Percentiles rank a stretch among this genome's conserved stretches.
Conservation (phyloP, 2,113 vertebrate species). For the Tragelaphus imberbis region DNA sequence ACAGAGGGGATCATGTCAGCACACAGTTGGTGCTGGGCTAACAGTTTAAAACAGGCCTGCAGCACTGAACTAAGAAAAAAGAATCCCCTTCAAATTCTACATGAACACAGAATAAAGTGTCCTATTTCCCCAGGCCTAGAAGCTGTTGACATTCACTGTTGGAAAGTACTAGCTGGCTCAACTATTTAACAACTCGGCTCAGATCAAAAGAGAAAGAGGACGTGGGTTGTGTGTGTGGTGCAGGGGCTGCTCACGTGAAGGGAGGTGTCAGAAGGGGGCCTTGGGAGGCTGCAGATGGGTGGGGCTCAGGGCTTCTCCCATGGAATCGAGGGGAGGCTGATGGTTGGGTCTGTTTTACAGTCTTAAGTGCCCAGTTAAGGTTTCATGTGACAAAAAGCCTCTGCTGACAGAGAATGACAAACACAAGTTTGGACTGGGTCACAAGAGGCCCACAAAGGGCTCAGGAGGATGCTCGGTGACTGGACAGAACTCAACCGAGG, state of each 20-base stretch:
- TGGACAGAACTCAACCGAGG: not conserved
- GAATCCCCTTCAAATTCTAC: not conserved
- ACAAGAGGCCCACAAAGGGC: not conserved
- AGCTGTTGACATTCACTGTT: not conserved
- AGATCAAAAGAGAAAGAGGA: not conserved
- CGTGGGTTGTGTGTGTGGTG: too few relatives aligned
- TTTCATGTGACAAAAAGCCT: not conserved
- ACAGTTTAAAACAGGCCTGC: not conserved
- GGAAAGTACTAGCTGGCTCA: not conserved
- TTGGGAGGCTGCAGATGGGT: fast-evolving
- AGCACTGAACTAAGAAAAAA: not conserved
- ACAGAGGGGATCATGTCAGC: not conserved
- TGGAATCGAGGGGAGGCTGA: fast-evolving
- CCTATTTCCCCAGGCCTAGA: not conserved
- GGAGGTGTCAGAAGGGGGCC: not conserved
- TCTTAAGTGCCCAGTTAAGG: not conserved
- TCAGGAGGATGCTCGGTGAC: not conserved
- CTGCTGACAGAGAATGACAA: not conserved
- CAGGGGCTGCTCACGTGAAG: fast-evolving
- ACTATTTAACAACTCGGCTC: not conserved
- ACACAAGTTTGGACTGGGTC: not conserved
- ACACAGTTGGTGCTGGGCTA: not conserved
- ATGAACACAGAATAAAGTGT: not conserved
- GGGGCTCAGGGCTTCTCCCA: fast-evolving
- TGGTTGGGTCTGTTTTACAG: not conserved